Base-by-base conservation (phyloP, 1,140 invertebrate genomes). In the Drosophila nannoptera region DNA sequence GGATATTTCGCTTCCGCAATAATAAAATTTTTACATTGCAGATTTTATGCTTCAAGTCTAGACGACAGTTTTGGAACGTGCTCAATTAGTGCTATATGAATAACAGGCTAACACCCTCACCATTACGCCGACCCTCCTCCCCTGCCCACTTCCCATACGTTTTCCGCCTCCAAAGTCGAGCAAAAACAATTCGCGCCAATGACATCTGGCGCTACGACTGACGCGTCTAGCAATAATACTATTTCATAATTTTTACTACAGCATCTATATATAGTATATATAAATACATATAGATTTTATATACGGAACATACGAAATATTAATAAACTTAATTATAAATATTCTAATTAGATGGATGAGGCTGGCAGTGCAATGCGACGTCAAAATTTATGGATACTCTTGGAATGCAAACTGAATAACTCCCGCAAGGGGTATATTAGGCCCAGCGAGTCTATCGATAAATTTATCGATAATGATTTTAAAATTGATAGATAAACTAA, bases 11-110 rank as follows among this genome's bases (percentile, higher is more conserved):
- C 66, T 83, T 83, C 78, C 78, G 78, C 75, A 40, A 68, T 83
- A 83, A 75, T 83, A 83, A 75, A 83, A 32, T 45, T 80, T 74
- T 58, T 84, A 77, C 62, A 86, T 69, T 86, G 71, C 77, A 86
- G 77, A 86, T 80, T 83, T 83, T 86, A 83, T 83, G 73, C 76
- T 84, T 83, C 33, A 77, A 72, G 81, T 86, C 81, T 86, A 86
- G 81, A 86, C 81, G 81, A 84, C 81, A 84, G 55, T 77, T 80
- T 84, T 86, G 70, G 81, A 71, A 86, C 81, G 81, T 84, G 81
- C 81, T 84, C 77, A 86, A 81, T 86, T 86, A 81, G 76, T 69
- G 59, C 42, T 50, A 42, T 45, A 56, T 35, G 54, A 56, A 56
- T 65, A 32, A 59, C 49, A 43, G 29, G 49, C 42, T 43, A 66